Conservation (phyloP, 1,140 invertebrate species). For the Achatina immaculata region DNA sequence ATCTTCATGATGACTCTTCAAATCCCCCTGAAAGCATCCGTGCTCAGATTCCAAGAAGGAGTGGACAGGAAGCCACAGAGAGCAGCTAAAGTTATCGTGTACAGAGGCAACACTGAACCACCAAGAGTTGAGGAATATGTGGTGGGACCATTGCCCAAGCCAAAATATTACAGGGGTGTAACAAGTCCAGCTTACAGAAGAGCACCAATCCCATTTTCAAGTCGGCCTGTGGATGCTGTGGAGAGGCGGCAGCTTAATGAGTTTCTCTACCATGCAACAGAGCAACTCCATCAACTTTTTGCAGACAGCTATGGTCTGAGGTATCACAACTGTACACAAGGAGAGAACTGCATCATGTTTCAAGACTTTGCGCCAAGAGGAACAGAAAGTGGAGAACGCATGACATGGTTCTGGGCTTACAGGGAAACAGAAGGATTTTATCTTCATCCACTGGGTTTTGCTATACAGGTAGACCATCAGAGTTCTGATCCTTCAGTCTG, state of each 20-base stretch:
- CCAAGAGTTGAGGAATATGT: slow-evolving; percentile 64
- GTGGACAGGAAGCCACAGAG: slow-evolving; percentile 52
- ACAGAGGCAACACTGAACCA: slow-evolving; percentile 56
- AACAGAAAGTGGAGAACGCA: slow-evolving; percentile 51
- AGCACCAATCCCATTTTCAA: slow-evolving; percentile 57
- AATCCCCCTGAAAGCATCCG: slow-evolving; percentile 59
- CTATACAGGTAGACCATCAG: slow-evolving; percentile 60
- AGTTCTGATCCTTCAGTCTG: slow-evolving; percentile 51
- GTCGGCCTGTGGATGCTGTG: slow-evolving; percentile 54
- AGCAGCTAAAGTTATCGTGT: slow-evolving; percentile 61
- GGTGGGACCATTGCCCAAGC: slow-evolving; percentile 59
- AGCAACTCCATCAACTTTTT: slow-evolving; percentile 52
- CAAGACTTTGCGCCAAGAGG: slow-evolving; percentile 58
- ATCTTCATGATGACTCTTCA: slow-evolving; percentile 64
- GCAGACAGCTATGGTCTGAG: slow-evolving; percentile 58
- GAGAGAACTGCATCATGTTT: slow-evolving; percentile 54
- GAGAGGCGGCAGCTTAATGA: slow-evolving; percentile 54
- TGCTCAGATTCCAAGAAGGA: slow-evolving; percentile 54
- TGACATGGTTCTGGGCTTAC: slow-evolving; percentile 60
- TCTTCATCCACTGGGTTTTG: slow-evolving; percentile 60
- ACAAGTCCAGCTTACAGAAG: slow-evolving; percentile 56
- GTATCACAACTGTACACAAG: slow-evolving; percentile 60
- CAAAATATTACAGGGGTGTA: slow-evolving; percentile 48
- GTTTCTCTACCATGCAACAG: slow-evolving; percentile 47
- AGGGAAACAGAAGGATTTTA: slow-evolving; percentile 62